Percentiles rank a stretch among this genome's conserved stretches.
These are phyloP conservation scores for Pogonognathellus flavescens DNA, from an alignment of 1,140 invertebrate species.

Conservation along the genomic window DNA sequence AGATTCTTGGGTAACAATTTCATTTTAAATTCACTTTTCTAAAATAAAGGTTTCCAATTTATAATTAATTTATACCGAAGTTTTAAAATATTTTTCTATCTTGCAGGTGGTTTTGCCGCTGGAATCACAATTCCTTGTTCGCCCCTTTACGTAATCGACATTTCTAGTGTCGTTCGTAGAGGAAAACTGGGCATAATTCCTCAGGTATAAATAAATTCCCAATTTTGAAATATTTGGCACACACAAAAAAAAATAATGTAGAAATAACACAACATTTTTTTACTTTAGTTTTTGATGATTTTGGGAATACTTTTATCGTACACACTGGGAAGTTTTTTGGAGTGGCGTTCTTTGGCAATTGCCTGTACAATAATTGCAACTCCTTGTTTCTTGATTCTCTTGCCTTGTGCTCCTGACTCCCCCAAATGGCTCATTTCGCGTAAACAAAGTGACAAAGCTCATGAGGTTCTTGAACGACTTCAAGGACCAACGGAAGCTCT, in stretches of 20 bases:
- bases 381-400: conserved; percentile 41
- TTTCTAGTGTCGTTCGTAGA: conserved; percentile 30
- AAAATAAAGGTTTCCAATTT: too few relatives aligned
- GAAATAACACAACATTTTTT: background rate
- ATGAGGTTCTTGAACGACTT: background rate
- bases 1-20: conserved; percentile 57
- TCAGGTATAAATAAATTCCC: conserved; percentile 48
- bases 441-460: background rate
- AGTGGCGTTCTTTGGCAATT: conserved; percentile 55
- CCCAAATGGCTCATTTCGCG: conserved; percentile 48
- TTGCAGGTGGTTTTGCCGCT: conserved; percentile 60
- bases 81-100: background rate
- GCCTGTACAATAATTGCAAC: conserved; percentile 14
- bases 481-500: conserved; percentile 16
- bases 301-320: conserved; percentile 61
- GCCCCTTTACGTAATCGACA: conserved; percentile 63
- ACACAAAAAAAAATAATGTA: too few relatives aligned
- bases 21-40: background rate
- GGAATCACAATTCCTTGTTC: conserved; percentile 49
- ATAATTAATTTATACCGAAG: background rate
- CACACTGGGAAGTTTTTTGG: conserved; percentile 54
- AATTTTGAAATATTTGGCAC: too few relatives aligned
- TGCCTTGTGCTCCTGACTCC: conserved; percentile 53
- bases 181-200: conserved; percentile 60
- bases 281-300: conserved; percentile 54